Percentiles rank a stretch among this genome's conserved stretches.
phyloP scores from a whole-genome alignment of 2,797 vertebrate species.

The Argyrosomus regius region DNA sequence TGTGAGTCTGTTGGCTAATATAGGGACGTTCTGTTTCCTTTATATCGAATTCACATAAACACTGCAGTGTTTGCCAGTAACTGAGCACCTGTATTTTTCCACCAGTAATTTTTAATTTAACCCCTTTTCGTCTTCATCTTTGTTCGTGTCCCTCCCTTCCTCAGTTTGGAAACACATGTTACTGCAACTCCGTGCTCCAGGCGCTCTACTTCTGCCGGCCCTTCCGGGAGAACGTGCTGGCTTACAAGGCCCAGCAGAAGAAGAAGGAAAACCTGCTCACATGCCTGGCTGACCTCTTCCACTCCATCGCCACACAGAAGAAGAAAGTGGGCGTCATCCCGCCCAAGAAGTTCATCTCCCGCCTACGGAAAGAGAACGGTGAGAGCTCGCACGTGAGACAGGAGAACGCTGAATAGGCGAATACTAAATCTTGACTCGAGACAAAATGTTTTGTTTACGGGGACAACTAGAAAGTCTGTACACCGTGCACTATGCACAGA shows the following conservation, averaged over 20 bases:
- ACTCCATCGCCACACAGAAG: constrained; percentile 98
- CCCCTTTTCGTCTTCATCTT: constrained; percentile 10
- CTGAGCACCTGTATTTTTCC: background rate
- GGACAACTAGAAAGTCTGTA: background rate
- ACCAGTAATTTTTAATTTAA: background rate
- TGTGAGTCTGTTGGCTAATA: constrained; percentile 11
- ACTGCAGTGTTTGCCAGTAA: constrained; percentile 1
- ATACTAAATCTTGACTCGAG: background rate
- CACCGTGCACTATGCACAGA: background rate
- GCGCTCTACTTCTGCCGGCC: constrained; percentile 97
- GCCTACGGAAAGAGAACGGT: constrained; percentile 97
- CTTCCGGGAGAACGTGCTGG: constrained; percentile 96
- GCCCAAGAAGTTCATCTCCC: constrained; percentile 98
- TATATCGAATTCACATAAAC: constrained; percentile 21
- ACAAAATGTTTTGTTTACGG: background rate
- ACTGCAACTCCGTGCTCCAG: constrained; percentile 99
- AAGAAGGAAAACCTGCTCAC: constrained; percentile 99
- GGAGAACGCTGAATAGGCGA: background rate
- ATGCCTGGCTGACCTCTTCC: constrained; percentile 97
- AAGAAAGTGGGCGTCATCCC: constrained; percentile 99
- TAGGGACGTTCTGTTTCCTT: constrained; percentile 27
- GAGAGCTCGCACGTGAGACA: constrained; percentile 65
- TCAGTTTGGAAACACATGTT: constrained; percentile 98
- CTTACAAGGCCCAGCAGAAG: constrained; percentile 98
- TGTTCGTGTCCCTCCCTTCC: constrained; percentile 18